A percentile compares a stretch with the other conserved stretches of the same genome.
Evolutionary conservation across 92 coral and sea anemone genomes (phyloP).

Genomic region (Metridium senile): DNA sequence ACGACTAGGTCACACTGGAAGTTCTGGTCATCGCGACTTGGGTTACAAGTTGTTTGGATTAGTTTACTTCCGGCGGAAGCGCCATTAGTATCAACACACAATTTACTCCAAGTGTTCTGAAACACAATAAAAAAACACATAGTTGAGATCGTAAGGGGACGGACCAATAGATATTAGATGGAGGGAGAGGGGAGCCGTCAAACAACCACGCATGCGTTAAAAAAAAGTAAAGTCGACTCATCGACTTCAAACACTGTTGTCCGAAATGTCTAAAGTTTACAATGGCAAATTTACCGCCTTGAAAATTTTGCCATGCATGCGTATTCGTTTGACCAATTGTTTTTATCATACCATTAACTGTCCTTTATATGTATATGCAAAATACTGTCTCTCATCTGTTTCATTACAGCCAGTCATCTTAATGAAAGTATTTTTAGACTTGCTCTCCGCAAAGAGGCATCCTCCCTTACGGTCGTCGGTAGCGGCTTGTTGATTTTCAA

Average conservation of each 20-base stretch:
- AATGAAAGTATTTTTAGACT: slow-evolving; percentile 59
- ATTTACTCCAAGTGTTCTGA: slow-evolving; percentile 69
- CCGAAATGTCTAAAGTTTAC: no score
- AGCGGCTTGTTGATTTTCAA: slow-evolving; percentile 93
- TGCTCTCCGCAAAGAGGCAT: slow-evolving; percentile 86
- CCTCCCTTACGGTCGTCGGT: slow-evolving; percentile 90
- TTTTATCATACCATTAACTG: slow-evolving; percentile 82
- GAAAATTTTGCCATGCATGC: no score
- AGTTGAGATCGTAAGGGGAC: no score
- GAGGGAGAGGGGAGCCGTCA: no score
- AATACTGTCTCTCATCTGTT: slow-evolving; percentile 78
- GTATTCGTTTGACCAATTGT: no score
- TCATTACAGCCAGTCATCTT: slow-evolving; percentile 95
- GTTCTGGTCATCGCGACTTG: slow-evolving; percentile 88
- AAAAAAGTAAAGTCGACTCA: no score
- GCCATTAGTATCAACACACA: slow-evolving; percentile 91
- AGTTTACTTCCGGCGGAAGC: slow-evolving; percentile 64
- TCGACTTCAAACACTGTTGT: no score
- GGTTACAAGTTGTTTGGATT: slow-evolving; percentile 82
- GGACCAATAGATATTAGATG: no score
- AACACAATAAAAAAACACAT: neutral
- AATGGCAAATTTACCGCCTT: no score
- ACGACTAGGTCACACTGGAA: slow-evolving; percentile 93
- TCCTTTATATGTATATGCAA: slow-evolving; percentile 90
- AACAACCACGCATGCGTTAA: no score